Base-by-base conservation (phyloP, 1,140 invertebrate genomes). In the Olivierus martensii region DNA sequence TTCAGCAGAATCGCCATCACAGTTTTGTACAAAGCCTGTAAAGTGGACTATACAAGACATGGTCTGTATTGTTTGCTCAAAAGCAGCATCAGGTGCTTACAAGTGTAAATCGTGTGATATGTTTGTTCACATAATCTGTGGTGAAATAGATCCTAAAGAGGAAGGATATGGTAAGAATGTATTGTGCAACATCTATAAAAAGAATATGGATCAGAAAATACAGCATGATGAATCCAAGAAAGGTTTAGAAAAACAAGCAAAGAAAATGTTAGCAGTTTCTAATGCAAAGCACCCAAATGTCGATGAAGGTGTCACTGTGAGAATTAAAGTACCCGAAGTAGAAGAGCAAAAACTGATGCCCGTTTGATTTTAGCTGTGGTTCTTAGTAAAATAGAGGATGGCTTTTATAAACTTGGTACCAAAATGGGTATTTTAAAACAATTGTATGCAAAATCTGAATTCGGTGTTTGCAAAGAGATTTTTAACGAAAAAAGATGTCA, bases 321-420 rank as follows among this genome's bases (percentile, higher is more conserved):
- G 39, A 51, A 51, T 51, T 44, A 51, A 51, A 51, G 49, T 51
- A 51, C 17, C 49, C 41, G 39, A 51, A 43, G 39, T 10, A 28
- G 49, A 51, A 51, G 39, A 51, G 38, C 19, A 51, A 51, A 51
- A 51, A 51, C 37, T 51, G 49, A 51, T 51, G 39, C 39, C 7
- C 49, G n/a, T 35, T 50, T 35, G 18, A 41, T 50, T 51, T 51
- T 51, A 37, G 28, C 37, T 37, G 38, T 18, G 19, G 28, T 56
- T 56, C 50, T 44, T 56, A 48, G 50, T 51, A 51, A 56, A 56
- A 52, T 3, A 52, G 45, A 52, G 55, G 45, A 45, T 52, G 38
- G 22, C 18, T 44, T 56, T 52, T 52, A 38, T 48, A 56, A 48
- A 56, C 50, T 56, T 48, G 38, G 46, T 41, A 52, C 45, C 34